Base-by-base conservation (phyloP, 2,113 vertebrate species). In the Tichodroma muraria region DNA sequence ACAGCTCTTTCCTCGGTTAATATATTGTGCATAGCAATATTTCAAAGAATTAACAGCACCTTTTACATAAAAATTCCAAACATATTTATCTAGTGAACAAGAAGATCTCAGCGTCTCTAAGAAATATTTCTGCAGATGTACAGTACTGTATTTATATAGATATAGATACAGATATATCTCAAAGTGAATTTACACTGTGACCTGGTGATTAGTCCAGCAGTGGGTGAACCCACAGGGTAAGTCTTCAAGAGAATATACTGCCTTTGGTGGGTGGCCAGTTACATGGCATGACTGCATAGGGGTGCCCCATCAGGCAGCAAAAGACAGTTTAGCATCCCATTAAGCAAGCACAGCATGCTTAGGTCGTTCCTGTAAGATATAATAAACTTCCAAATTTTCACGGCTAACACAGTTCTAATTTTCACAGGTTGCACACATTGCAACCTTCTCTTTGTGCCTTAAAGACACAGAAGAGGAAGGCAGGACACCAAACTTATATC, bases 161-260 rank as follows among this genome's bases (percentile, higher is more conserved):
- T 95, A 94, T 59, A 97, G 96, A 96, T 87, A 98, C 64, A 97
- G 70, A 96, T 78, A 97, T 93, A 95, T 96, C 90, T 95, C 91
- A 94, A 96, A 96, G 95, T 95, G 97, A 97, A 97, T 97, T 97
- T 97, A 97, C 97, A 98, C 66, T 94, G 88, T 94, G 84, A 96
- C 68, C 82, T 90, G 94, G 92, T 90, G 88, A 90, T 97, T 97
- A 90, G 90, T 96, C 92, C 96, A 97, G 91, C 42, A 42, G 78
- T 53, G 88, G 77, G 38, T 52, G 50, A 95, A 93, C 96, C 95
- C 95, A 88, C 54, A 80, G 76, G 31, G 49, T 60, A 96, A 94
- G 91, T 85, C 88, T 95, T 80, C 93, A 89, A 70, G 44, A 89
- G 88, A 92, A 78, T 93, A 89, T 25, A 91, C 56, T 85, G 94